Evolutionary conservation across 2,113 vertebrate species (phyloP).

Genomic region (Cyanoderma ruficeps): DNA sequence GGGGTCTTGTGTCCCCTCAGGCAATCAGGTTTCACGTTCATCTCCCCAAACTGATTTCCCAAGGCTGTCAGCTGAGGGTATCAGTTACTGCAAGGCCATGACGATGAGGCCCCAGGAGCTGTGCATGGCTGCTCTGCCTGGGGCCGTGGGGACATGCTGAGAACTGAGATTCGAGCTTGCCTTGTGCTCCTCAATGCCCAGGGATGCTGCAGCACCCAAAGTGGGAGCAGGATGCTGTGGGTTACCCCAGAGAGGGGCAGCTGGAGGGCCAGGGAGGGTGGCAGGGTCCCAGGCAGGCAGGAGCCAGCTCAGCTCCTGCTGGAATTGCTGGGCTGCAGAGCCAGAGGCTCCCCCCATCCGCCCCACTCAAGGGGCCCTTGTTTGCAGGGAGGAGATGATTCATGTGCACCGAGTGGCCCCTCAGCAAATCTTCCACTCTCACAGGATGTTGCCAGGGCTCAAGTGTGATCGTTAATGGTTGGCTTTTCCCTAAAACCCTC

Average conservation of each 20-base stretch:
- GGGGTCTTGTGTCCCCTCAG: neutral
- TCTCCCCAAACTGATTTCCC: neutral
- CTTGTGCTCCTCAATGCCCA: fast-evolving
- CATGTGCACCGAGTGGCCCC: slow-evolving; percentile 16
- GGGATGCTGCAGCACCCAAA: fast-evolving
- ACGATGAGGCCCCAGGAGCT: neutral
- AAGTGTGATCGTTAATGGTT: slow-evolving; percentile 13
- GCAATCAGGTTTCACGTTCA: neutral
- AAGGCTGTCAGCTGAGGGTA: slow-evolving; percentile 1
- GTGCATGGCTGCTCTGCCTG: neutral
- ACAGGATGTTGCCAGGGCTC: neutral
- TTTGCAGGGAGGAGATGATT: slow-evolving; percentile 61
- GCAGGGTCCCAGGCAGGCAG: neutral
- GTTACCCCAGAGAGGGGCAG: neutral
- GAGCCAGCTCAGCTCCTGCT: neutral
- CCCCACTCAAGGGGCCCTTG: slow-evolving; percentile 58
- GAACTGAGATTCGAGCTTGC: fast-evolving
- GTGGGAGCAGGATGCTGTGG: neutral
- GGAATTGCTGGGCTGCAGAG: neutral
- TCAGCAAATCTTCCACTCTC: slow-evolving; percentile 53
- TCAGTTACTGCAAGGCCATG: neutral
- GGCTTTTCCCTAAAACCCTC: slow-evolving; percentile 8
- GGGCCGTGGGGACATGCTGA: neutral
- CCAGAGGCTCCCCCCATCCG: neutral
- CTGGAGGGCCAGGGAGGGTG: neutral